Evolutionary conservation across 2,113 vertebrate species (phyloP), one percentile per base, ranked within the genome.

Genomic region (Lipophrys pholis): DNA sequence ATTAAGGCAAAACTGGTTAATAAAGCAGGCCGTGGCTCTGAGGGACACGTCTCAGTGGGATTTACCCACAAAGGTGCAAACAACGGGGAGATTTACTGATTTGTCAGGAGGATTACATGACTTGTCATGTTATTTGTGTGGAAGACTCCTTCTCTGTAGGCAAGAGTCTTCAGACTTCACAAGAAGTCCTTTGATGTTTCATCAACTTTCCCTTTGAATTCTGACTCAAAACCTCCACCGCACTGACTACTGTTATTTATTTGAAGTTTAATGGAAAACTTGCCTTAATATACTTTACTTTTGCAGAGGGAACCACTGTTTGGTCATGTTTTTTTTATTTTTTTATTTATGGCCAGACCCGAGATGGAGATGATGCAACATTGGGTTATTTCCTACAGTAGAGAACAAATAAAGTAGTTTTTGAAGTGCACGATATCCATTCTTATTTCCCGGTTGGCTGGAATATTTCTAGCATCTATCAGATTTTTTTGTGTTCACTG

Each of bases 1-100:
- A 92, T 91, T 88, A 91, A 88, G 85, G 85, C 79, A 60, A 83
- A 87, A 41, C 69, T 72, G 71, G 73, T 84, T 88, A 86, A 90
- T 91, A 78, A 88, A 86, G 86, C 46, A 21, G 82, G 63, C 69
- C 16, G 46, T 63, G 73, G 82, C 82, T 83, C 73, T 52, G 60
- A 68, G 83, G 69, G 71, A 78, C 72, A 9, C 51, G 21, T 81
- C 86, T 83, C 86, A 21, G 63, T 1, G 73, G 86, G 85, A 78
- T 76, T 76, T 56, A 51, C 52, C 65, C 83, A 74, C 78, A 77
- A 72, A 87, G 85, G 74, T 85, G 76, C 49, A 80, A 84, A 87
- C 85, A 83, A 73, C 74, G 43, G 65, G 70, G 78, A 76, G 80
- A 86, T 70, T 69, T 35, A 39, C 61, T 50, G 81, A 83, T 87